Evolutionary conservation across 2,888 invertebrate species (phyloP), one percentile per base, ranked within the genome.

Genomic region (Drosophila anomalata): DNA sequence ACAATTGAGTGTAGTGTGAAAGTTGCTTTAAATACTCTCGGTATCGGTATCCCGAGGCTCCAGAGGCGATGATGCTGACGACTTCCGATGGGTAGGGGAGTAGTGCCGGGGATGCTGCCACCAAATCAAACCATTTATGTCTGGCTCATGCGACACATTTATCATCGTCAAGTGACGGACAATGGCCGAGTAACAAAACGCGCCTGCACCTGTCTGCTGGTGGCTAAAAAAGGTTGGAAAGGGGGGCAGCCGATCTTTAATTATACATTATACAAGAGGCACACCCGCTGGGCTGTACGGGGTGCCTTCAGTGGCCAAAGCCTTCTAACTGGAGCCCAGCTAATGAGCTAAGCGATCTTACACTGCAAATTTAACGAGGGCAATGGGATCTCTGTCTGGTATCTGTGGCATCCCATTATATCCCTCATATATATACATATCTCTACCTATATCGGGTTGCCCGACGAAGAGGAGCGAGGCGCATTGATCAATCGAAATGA

Each of bases 101-200:
- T 7, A 29, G 5, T 11, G 8, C 22, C 3, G 17, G 48, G 55
- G 41, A 41, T 47, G 51, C 67, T 77, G 78, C 78, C 84, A 84
- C 78, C 80, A 87, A 88, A 87, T 88, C 84, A 84, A 84, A 84
- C 88, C 88, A 84, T 84, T 84, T 84, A 88, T 75, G 84, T 84
- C 88, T 75, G 67, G 62, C 65, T 59, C 69, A 54, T 68, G 70
- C 78, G 73, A 86, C 84, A 79, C 88, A 88, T 84, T 86, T 72
- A 84, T 84, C 84, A 84, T 84, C 84, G 88, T 84, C 84, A 84
- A 81, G 59, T 68, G 67, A 65, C 68, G 75, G 75, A 46, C 50
- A 59, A 59, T 36, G 50, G 48, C 44, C 47, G 66, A 44, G 62
- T 47, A 24, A 61, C 61, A 41, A 61, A 61, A 61, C 61, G 20